Evolutionary conservation across 1,140 invertebrate species (phyloP), one percentile per base, ranked within the genome.

Genomic region (Piezodorus guildinii): DNA sequence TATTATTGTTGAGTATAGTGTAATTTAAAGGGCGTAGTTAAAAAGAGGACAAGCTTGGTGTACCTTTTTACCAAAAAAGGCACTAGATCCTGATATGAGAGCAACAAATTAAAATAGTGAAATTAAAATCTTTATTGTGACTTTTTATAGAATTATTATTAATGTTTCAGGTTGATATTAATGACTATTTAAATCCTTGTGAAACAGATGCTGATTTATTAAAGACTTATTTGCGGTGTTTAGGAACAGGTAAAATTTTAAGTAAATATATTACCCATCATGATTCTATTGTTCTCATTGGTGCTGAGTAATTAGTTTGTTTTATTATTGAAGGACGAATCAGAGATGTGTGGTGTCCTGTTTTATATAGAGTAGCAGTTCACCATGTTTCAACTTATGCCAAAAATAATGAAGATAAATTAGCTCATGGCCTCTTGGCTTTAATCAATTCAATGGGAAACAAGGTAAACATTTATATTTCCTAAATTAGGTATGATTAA

Each of bases 301-400:
- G 1, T 10, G 2, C 12, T 39, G 12, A 39, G 34, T 39, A 39
- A 10, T 39, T 10, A 10, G 12, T 39, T 39, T 39, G 3, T 39
- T 39, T 10, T 39, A 39, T 39, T 39, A 10, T 10, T 39, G 12
- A 39, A 71, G 70, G 70, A n/a, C 46, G 49, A 61, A 62, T 72
- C 6, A 56, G 62, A 44, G 65, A 68, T n/a, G 43, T 34, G 1
- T 69, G 68, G 66, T 69, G 67, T 66, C 71, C 71, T n/a, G 66
- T 72, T 17, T 52, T 71, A 44, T 69, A 69, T 59, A 65, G 44
- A 60, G 64, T 70, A 1, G 71, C 70, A 21, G 62, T 71, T 45
- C 70, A 71, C 62, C 71, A 72, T 66, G 68, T 72, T 17, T 60
- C 67, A 43, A 65, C 65, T 59, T 72, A 68, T 62, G 62, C 69